Evolutionary conservation across 2,797 vertebrate species (phyloP).

Genomic region (Anguilla obscura): DNA sequence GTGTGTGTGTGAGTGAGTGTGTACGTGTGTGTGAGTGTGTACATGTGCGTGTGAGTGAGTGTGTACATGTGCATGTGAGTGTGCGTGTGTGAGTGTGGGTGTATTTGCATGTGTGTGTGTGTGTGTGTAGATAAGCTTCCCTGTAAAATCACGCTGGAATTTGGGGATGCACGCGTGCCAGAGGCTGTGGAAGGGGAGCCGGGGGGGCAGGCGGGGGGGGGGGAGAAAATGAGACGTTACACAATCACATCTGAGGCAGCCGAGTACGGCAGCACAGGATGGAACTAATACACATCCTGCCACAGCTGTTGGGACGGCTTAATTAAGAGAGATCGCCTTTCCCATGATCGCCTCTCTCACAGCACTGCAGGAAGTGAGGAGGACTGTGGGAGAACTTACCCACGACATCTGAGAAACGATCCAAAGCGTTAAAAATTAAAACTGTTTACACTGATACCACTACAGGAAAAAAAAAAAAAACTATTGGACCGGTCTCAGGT

Average conservation of each 20-base stretch:
- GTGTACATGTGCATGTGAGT: too few species aligned
- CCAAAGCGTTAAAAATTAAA: background rate
- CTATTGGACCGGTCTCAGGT: background rate
- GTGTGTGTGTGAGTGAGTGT: too few species aligned
- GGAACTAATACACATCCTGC: constrained; percentile 67
- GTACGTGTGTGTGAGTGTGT: too few species aligned
- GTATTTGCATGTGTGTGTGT: background rate
- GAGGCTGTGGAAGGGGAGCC: constrained; percentile 68
- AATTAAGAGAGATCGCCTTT: constrained; percentile 48
- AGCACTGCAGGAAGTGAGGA: constrained; percentile 2
- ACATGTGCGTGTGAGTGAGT: too few species aligned
- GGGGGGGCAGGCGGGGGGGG: constrained; percentile 56
- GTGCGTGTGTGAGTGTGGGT: too few species aligned
- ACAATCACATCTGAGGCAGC: constrained; percentile 65
- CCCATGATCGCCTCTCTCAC: constrained; percentile 44
- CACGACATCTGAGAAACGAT: background rate
- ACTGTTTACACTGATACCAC: background rate
- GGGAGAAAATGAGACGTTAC: constrained; percentile 56
- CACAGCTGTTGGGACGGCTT: constrained; percentile 59
- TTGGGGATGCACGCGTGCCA: constrained; percentile 65
- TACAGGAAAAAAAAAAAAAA: background rate
- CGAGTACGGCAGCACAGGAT: constrained; percentile 55
- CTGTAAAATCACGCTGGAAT: constrained; percentile 73
- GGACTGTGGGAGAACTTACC: constrained; percentile 32
- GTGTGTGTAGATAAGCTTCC: constrained; percentile 40